Conservation (phyloP, 2,888 invertebrate species). For the Muschampia plurimacula region DNA sequence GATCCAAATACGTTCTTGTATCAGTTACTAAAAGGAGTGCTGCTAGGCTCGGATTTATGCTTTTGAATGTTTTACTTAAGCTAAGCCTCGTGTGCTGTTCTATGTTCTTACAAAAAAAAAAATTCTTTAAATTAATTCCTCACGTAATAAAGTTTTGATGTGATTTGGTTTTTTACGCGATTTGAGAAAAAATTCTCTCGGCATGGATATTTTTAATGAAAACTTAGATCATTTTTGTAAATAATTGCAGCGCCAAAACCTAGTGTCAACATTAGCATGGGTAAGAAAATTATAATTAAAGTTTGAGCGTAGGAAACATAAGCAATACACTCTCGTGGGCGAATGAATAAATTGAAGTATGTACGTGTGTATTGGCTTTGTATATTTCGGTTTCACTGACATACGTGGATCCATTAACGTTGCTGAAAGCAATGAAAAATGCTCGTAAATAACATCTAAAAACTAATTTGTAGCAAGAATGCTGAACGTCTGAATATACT, state of each 20-base stretch:
- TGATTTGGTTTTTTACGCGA: neutral
- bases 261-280: neutral
- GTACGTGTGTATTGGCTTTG: neutral
- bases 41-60: too few species aligned
- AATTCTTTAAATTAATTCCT: neutral
- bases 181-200: neutral
- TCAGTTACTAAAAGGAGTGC: too few species aligned
- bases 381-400: constrained; percentile 24
- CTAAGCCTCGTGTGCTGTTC: too few species aligned
- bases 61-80: too few species aligned
- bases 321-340: constrained; percentile 14
- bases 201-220: neutral
- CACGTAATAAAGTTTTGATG: neutral
- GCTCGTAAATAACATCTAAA: constrained; percentile 26
- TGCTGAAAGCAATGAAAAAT: constrained; percentile 20
- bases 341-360: constrained; percentile 14
- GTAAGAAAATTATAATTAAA: neutral
- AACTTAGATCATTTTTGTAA: neutral
- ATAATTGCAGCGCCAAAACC: neutral
- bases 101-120: neutral
- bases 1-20: too few species aligned
- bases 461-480: constrained; percentile 24
- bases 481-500: constrained; percentile 6
- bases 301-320: constrained; percentile 10
- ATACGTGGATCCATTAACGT: constrained; percentile 23